Conservation (phyloP, 2,113 vertebrate species). For the Lophotis ruficrista region DNA sequence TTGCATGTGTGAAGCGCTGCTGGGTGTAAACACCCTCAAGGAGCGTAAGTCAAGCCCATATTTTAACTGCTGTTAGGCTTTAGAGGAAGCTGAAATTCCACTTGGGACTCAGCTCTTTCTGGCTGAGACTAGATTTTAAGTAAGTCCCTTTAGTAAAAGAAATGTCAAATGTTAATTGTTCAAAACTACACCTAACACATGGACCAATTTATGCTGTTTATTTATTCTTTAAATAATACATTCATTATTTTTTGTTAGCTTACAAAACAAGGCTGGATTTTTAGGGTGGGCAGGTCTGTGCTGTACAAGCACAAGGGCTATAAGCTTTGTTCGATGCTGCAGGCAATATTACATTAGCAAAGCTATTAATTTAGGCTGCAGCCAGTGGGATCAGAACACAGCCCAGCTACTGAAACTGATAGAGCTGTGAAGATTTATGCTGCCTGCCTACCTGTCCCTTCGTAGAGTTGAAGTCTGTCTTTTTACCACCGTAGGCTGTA, state of each 20-base stretch:
- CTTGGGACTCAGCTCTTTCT: rapidly evolving
- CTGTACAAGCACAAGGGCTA: not conserved
- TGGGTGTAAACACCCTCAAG: not conserved
- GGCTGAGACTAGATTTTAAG: not conserved
- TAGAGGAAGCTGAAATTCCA: not conserved
- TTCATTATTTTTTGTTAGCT: too few species aligned
- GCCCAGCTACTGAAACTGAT: rapidly evolving
- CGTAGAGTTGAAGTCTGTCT: rapidly evolving
- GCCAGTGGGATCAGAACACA: not conserved
- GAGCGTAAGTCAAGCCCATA: rapidly evolving
- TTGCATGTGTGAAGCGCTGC: not conserved
- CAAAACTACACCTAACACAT: rapidly evolving
- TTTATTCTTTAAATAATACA: not conserved
- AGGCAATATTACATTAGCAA: not conserved
- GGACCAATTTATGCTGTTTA: rapidly evolving
- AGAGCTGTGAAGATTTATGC: not conserved
- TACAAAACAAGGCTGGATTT: not conserved
- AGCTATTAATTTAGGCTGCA: not conserved
- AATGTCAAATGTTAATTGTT: too few species aligned
- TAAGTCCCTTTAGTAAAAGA: not conserved
- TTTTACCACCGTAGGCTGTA: rapidly evolving
- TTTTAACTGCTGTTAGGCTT: not conserved
- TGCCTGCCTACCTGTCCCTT: not conserved
- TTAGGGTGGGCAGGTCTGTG: not conserved
- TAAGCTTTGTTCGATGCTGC: not conserved